Evolutionary conservation across 2,113 vertebrate genomes (phyloP).

Genomic region (Sinocyclocheilus anshuiensis): DNA sequence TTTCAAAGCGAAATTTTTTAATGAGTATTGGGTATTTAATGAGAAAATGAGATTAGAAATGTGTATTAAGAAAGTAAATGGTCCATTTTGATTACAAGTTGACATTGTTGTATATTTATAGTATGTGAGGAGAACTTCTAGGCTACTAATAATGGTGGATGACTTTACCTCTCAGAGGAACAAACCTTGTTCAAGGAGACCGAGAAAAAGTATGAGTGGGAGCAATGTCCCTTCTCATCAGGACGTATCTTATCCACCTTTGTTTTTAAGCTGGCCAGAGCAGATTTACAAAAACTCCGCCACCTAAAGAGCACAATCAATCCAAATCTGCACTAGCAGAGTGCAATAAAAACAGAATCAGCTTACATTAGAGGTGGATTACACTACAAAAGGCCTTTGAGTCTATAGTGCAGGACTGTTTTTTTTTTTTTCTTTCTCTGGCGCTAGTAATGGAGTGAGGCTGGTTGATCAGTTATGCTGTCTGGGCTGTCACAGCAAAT

Average conservation of each 20-base stretch:
- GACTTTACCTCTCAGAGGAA: background rate
- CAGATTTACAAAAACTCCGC: background rate
- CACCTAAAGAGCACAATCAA: background rate
- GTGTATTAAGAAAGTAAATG: background rate
- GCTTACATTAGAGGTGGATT: constrained; percentile 17
- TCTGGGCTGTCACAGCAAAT: constrained; percentile 31
- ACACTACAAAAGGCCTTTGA: background rate
- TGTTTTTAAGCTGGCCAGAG: background rate
- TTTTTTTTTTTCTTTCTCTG: background rate
- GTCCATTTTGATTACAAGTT: background rate
- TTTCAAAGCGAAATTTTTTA: background rate
- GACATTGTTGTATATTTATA: background rate
- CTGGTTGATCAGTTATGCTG: constrained; percentile 34
- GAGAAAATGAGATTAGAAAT: background rate
- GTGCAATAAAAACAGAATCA: constrained; percentile 19
- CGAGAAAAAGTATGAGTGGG: background rate
- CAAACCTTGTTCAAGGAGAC: background rate
- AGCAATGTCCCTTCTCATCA: background rate
- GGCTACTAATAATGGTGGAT: background rate
- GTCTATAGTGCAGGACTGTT: background rate
- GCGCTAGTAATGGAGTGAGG: constrained; percentile 12
- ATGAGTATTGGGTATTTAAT: background rate
- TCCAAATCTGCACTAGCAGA: background rate
- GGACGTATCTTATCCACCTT: background rate
- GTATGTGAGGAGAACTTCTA: background rate